Evolutionary conservation across 1,140 invertebrate species (phyloP).

Genomic region (Listronotus oregonensis): DNA sequence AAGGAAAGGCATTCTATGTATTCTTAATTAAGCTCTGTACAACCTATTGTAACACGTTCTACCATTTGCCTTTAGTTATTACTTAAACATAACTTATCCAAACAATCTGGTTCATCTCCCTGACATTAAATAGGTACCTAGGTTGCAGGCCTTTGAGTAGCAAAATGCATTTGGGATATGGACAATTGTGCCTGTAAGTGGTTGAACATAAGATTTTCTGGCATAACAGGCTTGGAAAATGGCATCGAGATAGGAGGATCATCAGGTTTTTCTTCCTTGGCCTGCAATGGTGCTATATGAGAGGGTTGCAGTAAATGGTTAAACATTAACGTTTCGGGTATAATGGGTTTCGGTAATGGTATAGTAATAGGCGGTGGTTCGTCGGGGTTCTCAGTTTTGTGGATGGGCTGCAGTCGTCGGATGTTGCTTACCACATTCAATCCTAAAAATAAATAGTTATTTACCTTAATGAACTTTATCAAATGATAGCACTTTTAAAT

Average conservation of each 20-base stretch:
- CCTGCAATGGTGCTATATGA: constrained; percentile 15
- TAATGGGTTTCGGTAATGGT: constrained; percentile 46
- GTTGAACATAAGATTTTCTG: constrained; percentile 31
- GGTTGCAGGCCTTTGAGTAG: constrained; percentile 22
- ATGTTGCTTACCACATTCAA: constrained; percentile 53
- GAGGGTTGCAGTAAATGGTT: constrained; percentile 33
- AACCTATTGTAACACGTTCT: too few species aligned
- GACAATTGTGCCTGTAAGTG: constrained; percentile 40
- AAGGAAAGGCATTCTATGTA: too few species aligned
- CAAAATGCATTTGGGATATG: constrained; percentile 35
- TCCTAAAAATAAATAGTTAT: too few species aligned
- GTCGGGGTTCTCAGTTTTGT: constrained; percentile 45
- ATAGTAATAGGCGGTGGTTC: constrained; percentile 50
- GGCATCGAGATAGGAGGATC: constrained; percentile 8
- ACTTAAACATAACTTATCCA: neutral
- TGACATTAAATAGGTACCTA: constrained; percentile 7
- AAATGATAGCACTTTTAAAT: too few species aligned
- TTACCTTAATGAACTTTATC: too few species aligned
- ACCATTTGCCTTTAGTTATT: too few species aligned
- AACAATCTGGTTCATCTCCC: constrained; percentile 6
- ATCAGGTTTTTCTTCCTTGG: constrained; percentile 15
- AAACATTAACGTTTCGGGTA: constrained; percentile 44
- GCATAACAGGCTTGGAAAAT: constrained; percentile 24
- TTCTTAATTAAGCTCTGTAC: too few species aligned
- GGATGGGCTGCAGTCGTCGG: constrained; percentile 47